phyloP scores from a whole-genome alignment of 2,113 vertebrate genomes.

The Corydoras maculifer region DNA sequence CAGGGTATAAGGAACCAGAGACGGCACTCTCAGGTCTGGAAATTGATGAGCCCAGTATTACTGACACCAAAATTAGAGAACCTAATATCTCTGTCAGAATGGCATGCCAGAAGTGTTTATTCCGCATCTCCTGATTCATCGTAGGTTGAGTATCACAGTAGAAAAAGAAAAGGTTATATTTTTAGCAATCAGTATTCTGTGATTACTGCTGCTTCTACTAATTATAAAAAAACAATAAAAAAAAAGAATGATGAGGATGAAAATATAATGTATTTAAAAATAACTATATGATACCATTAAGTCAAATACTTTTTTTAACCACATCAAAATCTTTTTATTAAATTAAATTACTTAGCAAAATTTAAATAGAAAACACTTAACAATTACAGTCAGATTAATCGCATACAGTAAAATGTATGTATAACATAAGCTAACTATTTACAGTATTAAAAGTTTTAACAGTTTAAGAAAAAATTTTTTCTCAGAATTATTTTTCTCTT shows the following conservation, averaged over 20 bases:
- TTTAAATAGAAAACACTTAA: no score
- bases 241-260: no score
- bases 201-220: background rate
- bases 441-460: background rate
- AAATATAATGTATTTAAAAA: no score
- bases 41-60: slow-evolving; percentile 68
- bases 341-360: no score
- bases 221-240: no score
- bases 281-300: no score
- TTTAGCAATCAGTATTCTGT: background rate
- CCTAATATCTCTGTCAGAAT: slow-evolving; percentile 63
- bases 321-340: no score
- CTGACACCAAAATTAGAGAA: slow-evolving; percentile 69
- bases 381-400: no score
- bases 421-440: no score
- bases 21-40: slow-evolving; percentile 47
- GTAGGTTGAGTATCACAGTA: background rate
- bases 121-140: slow-evolving; percentile 60
- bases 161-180: background rate
- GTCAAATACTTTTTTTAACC: no score
- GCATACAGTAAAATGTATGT: no score
- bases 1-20: slow-evolving; percentile 62
- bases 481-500: background rate
- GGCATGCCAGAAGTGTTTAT: slow-evolving; percentile 66
- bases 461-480: background rate